Evolutionary conservation across 2,113 vertebrate genomes (phyloP).

Genomic region (crab-eating macaque (Macaca fascicularis)): DNA sequence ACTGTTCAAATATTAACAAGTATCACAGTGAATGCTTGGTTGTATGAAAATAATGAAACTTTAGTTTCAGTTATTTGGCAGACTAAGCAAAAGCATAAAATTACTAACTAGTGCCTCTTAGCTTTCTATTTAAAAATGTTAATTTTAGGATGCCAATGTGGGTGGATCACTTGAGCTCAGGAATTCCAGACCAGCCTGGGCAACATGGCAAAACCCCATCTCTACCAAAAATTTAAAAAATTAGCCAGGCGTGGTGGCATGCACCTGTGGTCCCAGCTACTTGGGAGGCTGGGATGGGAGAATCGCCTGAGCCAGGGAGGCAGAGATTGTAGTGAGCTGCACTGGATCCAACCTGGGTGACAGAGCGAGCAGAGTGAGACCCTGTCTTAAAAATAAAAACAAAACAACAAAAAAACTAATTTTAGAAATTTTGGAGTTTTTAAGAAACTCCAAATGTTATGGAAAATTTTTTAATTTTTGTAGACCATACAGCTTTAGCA

Average conservation of each 20-base stretch:
- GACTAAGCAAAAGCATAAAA: conserved; percentile 30
- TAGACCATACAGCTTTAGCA: background rate
- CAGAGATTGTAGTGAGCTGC: no score
- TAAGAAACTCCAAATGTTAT: background rate
- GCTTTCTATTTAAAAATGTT: background rate
- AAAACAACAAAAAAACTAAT: background rate
- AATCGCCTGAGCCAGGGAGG: no score
- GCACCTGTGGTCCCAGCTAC: no score
- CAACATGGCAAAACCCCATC: no score
- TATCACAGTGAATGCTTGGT: background rate
- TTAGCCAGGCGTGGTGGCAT: no score
- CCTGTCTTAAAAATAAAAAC: no score
- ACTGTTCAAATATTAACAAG: background rate
- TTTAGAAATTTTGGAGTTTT: conserved; percentile 25
- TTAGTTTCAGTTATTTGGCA: background rate
- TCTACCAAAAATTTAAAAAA: no score
- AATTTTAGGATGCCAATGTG: background rate
- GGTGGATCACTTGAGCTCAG: no score
- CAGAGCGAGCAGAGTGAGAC: no score
- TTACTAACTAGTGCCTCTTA: background rate
- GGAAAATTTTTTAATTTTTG: background rate
- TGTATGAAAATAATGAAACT: conserved; percentile 18
- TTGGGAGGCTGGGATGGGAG: no score
- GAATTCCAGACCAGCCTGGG: no score
- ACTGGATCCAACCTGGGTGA: no score